phyloP scores from a whole-genome alignment of 2,888 invertebrate species.

The Polymixis lichenea region DNA sequence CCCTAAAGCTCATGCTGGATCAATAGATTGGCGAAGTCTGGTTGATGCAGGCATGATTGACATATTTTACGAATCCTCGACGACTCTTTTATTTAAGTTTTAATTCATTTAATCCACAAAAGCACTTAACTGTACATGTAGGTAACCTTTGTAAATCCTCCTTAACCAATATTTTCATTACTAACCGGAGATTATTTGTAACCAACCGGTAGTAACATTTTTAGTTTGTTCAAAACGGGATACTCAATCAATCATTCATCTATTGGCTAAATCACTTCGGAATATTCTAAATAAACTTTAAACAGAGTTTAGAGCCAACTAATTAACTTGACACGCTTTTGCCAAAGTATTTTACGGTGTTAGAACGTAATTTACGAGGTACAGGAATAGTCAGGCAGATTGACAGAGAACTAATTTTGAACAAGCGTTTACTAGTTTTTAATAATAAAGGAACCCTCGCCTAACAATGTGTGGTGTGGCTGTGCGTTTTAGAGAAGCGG shows the following conservation, averaged over 20 bases:
- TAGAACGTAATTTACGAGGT: conserved; percentile 80
- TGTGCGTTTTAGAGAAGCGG: conserved; percentile 13
- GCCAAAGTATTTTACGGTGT: conserved; percentile 79
- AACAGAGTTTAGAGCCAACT: conserved; percentile 68
- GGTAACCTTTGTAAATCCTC: not conserved
- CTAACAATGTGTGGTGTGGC: conserved; percentile 64
- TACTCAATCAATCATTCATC: conserved; percentile 41
- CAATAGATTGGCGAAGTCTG: not conserved
- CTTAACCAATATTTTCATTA: conserved; percentile 16
- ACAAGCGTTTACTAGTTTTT: conserved; percentile 79
- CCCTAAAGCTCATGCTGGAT: not conserved
- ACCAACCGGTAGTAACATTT: not conserved
- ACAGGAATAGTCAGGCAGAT: conserved; percentile 79
- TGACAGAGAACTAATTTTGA: conserved; percentile 84
- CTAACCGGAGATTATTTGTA: not conserved
- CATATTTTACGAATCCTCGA: not conserved
- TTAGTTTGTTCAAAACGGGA: conserved; percentile 12
- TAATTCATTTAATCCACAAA: not conserved
- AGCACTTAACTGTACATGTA: not conserved
- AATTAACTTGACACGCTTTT: conserved; percentile 81
- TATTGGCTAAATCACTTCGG: conserved; percentile 43
- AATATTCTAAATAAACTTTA: conserved; percentile 65
- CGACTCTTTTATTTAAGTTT: not conserved
- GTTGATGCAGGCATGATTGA: no score
- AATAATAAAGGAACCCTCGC: conserved; percentile 77